Conservation (phyloP, 2,888 invertebrate species). For the Chymomyza caudatula region DNA sequence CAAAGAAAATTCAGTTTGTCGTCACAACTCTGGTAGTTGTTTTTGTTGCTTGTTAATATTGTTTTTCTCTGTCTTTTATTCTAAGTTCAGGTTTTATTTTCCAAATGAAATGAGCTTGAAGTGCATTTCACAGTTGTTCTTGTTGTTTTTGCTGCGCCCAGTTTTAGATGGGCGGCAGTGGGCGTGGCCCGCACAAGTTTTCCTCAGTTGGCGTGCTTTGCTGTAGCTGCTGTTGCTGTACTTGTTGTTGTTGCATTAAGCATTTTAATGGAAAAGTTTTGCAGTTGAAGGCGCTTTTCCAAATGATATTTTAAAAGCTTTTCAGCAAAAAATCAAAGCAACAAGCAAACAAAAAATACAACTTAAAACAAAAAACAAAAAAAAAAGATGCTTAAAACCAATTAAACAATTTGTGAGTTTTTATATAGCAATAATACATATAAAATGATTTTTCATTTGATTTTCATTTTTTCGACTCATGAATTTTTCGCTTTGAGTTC, state of each 20-base stretch:
- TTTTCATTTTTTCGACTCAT: neutral
- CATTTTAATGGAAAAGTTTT: conserved; percentile 73
- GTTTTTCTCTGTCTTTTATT: conserved; percentile 56
- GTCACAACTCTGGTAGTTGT: conserved; percentile 38
- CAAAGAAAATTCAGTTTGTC: conserved; percentile 46
- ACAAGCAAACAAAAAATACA: neutral
- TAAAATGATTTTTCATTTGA: conserved; percentile 1
- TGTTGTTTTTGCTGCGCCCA: conserved; percentile 34
- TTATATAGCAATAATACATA: conserved; percentile 29
- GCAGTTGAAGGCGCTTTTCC: conserved; percentile 68
- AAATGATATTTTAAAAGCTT: conserved; percentile 72
- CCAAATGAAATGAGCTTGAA: conserved; percentile 73
- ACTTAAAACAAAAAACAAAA: neutral
- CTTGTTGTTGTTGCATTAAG: conserved; percentile 51
- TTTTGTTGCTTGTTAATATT: conserved; percentile 24
- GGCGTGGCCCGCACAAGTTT: conserved; percentile 58
- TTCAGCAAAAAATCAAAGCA: conserved; percentile 22
- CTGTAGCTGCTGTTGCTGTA: conserved; percentile 26
- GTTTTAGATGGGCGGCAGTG: conserved; percentile 48
- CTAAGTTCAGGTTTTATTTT: conserved; percentile 67
- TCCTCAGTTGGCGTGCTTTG: conserved; percentile 1
- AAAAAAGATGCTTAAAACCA: conserved; percentile 38
- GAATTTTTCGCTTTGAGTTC: conserved; percentile 29
- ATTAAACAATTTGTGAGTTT: conserved; percentile 56
- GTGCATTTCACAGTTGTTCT: conserved; percentile 58